A percentile compares a stretch with the other conserved stretches of the same genome.
Conservation (phyloP, 2,113 vertebrate genomes). For the Capreolus pygargus region DNA sequence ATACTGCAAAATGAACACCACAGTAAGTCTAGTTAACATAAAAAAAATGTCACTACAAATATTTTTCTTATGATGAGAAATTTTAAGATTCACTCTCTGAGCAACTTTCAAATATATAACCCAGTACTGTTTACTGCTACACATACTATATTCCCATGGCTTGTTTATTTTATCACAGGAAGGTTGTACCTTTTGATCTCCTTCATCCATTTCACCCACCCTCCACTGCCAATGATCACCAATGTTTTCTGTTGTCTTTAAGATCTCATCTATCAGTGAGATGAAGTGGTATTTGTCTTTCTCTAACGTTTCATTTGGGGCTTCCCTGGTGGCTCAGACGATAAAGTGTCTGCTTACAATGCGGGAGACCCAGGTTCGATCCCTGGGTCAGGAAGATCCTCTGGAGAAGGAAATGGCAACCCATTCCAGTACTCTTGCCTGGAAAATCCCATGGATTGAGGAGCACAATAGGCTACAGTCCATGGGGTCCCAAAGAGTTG, state of each 20-base stretch:
- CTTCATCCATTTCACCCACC: neutral
- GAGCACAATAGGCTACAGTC: too few species aligned
- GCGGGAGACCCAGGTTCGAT: too few species aligned
- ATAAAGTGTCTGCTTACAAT: too few species aligned
- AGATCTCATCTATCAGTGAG: neutral
- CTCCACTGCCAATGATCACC: neutral
- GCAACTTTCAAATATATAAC: neutral
- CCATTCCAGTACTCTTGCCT: too few species aligned
- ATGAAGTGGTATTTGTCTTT: neutral
- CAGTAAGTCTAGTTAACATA: neutral
- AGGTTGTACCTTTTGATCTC: neutral
- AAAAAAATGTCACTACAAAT: neutral
- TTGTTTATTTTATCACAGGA: neutral
- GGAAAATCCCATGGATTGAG: too few species aligned
- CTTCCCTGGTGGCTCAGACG: too few species aligned
- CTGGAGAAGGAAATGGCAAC: too few species aligned
- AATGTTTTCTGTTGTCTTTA: neutral
- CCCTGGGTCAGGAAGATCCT: too few species aligned
- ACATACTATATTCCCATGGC: neutral
- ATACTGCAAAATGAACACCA: neutral
- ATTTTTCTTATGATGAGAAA: neutral
- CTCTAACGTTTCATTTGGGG: neutral
- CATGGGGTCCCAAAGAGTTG: too few species aligned
- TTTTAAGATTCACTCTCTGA: neutral
- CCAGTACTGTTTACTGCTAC: neutral